These are phyloP conservation scores for Sciurus carolinensis DNA, from an alignment of 2,797 vertebrate species.

Conservation along the genomic window DNA sequence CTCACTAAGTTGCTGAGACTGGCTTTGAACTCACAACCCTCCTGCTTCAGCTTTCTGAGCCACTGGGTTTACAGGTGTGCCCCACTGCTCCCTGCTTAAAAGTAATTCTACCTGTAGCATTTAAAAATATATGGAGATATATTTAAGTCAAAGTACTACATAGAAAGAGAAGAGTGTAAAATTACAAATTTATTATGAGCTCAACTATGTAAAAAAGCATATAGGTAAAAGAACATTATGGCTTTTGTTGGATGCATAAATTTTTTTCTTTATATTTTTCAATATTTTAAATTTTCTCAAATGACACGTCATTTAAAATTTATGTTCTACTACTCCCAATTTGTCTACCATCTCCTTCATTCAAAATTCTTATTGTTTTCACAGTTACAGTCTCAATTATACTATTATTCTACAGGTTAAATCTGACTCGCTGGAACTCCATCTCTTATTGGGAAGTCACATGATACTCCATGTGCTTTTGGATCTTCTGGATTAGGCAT, in stretches of 20 bases:
- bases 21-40: too few species aligned
- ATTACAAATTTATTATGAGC: neutral
- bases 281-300: neutral
- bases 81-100: too few species aligned
- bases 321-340: neutral
- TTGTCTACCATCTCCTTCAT: neutral
- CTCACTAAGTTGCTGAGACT: too few species aligned
- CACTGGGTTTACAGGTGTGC: too few species aligned
- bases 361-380: neutral
- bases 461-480: neutral
- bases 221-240: neutral
- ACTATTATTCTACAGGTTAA: neutral
- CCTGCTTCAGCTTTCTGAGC: too few species aligned
- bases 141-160: neutral
- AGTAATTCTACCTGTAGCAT: neutral
- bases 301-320: slow-evolving; percentile 32
- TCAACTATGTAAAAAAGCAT: neutral
- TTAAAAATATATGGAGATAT: neutral
- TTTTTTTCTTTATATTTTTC: slow-evolving; percentile 32
- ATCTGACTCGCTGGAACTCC: neutral
- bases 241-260: neutral
- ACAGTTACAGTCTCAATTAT: neutral
- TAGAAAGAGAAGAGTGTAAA: neutral
- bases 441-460: neutral
- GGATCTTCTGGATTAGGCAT: neutral